Base-by-base conservation (phyloP, 2,797 vertebrate species). In the Triplophysa bombifrons region DNA sequence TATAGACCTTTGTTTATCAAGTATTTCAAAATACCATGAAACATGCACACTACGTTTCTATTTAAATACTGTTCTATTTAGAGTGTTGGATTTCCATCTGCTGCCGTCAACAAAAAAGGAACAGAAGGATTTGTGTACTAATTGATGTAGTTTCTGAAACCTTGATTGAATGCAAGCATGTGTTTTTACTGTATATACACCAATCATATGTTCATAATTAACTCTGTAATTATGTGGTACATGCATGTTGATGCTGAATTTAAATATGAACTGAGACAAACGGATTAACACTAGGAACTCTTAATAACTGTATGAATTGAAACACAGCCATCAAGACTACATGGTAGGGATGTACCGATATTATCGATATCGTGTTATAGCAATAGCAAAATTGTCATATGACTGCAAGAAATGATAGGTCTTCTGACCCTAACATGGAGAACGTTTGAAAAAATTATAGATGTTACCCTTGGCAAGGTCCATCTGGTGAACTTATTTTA, bases 131-230 rank as follows among this genome's bases (percentile, higher is more conserved):
- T 61, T 34, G 44, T 17, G 38, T 48, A 19, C 7, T 66, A 48
- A 75, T 72, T 66, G 20, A 48, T 72, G 11, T 67, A 11, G 30
- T 67, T 38, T 13, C 56, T 71, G 5, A 65, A 60, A 50, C 16
- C 7, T 41, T 5, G 2, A 70, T 60, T 46, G 55, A 48, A 58
- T 30, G 55, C 25, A 56, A 76, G 34, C 34, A 73, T 66, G 12
- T 14, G 12, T 14, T 68, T 30, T 51, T 75, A 34, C 48, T 27
- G 71, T 80, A 44, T 51, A 75, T 16, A 70, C 65, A 75, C 25
- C 65, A 22, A 63, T 71, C 72, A 56, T 55, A 55, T 58, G 44
- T 63, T 83, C 25, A 80, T 73, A 56, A 74, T 83, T 75, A 80
- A 68, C 55, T 60, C 48, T 69, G 19, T 72, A 83, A 80, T 66